Evolutionary conservation across 2,888 invertebrate species (phyloP).

Genomic region (Leptura quadrifasciata): DNA sequence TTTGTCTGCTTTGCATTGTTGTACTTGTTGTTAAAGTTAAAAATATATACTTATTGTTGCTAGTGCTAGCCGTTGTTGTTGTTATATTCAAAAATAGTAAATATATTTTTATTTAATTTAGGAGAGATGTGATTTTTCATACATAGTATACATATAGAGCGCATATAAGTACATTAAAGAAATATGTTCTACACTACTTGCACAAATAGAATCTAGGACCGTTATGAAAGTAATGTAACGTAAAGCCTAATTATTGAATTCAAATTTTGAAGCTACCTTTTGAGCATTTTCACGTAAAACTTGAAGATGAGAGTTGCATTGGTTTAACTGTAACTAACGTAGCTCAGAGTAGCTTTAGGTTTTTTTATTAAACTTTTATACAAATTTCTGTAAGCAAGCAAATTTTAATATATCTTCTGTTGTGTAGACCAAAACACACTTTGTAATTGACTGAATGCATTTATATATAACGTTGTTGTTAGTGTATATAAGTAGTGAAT

Average conservation of each 20-base stretch:
- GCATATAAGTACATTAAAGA: slow-evolving; percentile 38
- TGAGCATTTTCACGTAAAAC: background rate
- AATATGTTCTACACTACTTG: slow-evolving; percentile 56
- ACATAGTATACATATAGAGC: slow-evolving; percentile 60
- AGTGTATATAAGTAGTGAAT: slow-evolving; percentile 66
- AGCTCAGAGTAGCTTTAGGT: slow-evolving; percentile 1
- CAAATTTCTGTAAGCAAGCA: slow-evolving; percentile 34
- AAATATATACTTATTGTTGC: slow-evolving; percentile 73
- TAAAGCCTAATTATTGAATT: slow-evolving; percentile 39
- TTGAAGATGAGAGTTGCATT: background rate
- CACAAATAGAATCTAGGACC: slow-evolving; percentile 57
- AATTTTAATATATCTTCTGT: slow-evolving; percentile 42
- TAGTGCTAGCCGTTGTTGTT: slow-evolving; percentile 72
- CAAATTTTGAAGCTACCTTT: slow-evolving; percentile 4
- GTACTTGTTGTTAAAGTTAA: slow-evolving; percentile 72
- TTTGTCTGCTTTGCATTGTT: slow-evolving; percentile 72
- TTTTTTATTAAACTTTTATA: slow-evolving; percentile 28
- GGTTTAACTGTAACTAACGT: background rate
- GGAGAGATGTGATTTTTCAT: slow-evolving; percentile 64
- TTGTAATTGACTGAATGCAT: slow-evolving; percentile 65
- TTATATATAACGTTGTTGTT: slow-evolving; percentile 68
- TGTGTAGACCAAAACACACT: slow-evolving; percentile 48
- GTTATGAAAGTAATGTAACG: slow-evolving; percentile 40
- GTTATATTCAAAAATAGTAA: slow-evolving; percentile 70
- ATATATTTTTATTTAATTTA: slow-evolving; percentile 68